Percentiles rank a stretch among this genome's conserved stretches.
phyloP scores from a whole-genome alignment of 2,888 invertebrate species.

The Polydrusus tereticollis region DNA sequence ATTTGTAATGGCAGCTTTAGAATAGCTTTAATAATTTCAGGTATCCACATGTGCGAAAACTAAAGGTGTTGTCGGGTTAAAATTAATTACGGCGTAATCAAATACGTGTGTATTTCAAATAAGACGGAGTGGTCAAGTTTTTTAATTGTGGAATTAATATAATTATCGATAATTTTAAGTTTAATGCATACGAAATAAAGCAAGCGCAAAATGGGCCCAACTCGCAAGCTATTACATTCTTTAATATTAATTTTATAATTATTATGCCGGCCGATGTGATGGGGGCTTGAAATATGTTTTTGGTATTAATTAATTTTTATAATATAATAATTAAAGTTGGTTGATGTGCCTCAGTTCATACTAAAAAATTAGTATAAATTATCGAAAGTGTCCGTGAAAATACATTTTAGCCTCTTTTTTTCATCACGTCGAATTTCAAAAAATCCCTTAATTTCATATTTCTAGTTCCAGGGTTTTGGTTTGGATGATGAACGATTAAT shows the following conservation, averaged over 20 bases:
- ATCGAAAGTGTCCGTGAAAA: too few species aligned
- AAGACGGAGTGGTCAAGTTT: constrained; percentile 33
- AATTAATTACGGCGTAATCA: constrained; percentile 37
- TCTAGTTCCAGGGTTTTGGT: too few species aligned
- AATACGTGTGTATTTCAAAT: constrained; percentile 33
- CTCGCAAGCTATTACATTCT: neutral
- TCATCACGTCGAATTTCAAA: too few species aligned
- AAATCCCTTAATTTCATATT: too few species aligned
- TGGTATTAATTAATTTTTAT: neutral
- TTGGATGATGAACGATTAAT: too few species aligned
- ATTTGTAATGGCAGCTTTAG: too few species aligned
- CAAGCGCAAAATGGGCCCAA: constrained; percentile 10
- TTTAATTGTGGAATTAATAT: constrained; percentile 33
- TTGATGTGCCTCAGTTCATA: too few species aligned
- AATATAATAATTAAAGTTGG: too few species aligned
- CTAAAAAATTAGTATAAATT: too few species aligned
- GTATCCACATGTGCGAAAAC: constrained; percentile 8
- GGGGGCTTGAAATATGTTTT: neutral
- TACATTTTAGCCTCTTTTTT: too few species aligned
- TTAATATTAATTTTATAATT: constrained; percentile 9
- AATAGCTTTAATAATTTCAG: too few species aligned
- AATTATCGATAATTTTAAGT: constrained; percentile 40
- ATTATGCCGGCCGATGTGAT: neutral
- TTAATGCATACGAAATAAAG: constrained; percentile 44
- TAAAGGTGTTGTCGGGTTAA: constrained; percentile 15